Evolutionary conservation across 2,797 vertebrate genomes (phyloP), one percentile per base, ranked within the genome.

Genomic region (Eospalax fontanierii): DNA sequence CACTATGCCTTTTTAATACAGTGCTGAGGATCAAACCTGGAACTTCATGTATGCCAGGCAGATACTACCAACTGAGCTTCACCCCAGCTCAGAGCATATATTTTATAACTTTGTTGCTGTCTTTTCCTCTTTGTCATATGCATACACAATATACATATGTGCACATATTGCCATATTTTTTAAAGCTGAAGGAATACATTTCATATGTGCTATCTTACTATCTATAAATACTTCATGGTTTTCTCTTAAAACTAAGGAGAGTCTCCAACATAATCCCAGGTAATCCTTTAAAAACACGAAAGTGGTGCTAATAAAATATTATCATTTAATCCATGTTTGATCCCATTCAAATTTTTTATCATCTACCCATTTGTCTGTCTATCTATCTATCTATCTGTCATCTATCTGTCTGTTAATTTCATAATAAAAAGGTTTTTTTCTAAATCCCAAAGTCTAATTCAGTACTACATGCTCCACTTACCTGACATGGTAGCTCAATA

Each of bases 151-250:
- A 91, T 30, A 46, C 9, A 68, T 18, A 89, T 35, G 33, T 30
- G 40, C 50, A 54, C 1, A 40, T 22, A 43, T 40, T 63, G 33
- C 26, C 61, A 50, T 43, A n/a, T 80, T 94, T 86, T 90, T 35
- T 87, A 30, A 95, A 76, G 18, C 14, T 89, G 54, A 79, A n/a
- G 94, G 24, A 88, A 79, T 87, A 80, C 30, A 33, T 82, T 95
- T 90, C 24, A 94, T 82, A 59, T 61, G 74, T 43, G 12, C 24
- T 92, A 68, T 46, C 11, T 63, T 1, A 35, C 61, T 93, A 80
- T 6, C 10, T n/a, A 38, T 89, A 76, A 81, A 81, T 46, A 59
- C 8, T 85, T 90, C 14, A 89, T 33, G 24, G 7, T 65, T 0
- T 43, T 65, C 80, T 96, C 26, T 46, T 81, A 57, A 63, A 81